These are phyloP conservation scores for Dicentrarchus labrax DNA, from an alignment of 2,113 vertebrate species.

Conservation along the genomic window DNA sequence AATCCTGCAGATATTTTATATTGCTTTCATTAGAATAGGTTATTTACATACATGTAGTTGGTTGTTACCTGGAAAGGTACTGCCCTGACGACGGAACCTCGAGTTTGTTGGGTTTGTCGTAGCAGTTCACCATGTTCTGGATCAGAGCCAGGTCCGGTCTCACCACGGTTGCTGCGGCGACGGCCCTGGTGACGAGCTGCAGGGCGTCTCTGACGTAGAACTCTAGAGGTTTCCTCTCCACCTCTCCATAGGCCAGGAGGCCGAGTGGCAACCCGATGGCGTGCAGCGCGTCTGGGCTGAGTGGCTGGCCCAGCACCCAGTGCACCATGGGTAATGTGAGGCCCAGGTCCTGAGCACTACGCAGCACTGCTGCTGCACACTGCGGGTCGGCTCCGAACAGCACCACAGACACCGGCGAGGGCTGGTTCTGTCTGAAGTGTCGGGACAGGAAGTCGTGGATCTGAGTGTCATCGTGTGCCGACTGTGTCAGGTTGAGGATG, in stretches of 20 bases:
- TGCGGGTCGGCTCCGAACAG: slow-evolving; percentile 86
- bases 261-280: slow-evolving; percentile 87
- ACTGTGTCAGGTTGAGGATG: slow-evolving; percentile 86
- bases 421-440: slow-evolving; percentile 70
- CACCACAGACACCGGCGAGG: slow-evolving; percentile 78
- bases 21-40: too few species aligned
- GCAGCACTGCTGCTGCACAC: slow-evolving; percentile 81
- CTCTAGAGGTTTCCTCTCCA: slow-evolving; percentile 86
- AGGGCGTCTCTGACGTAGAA: slow-evolving; percentile 86
- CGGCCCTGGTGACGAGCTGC: slow-evolving; percentile 84
- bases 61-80: slow-evolving; percentile 87
- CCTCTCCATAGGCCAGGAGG: slow-evolving; percentile 90
- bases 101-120: slow-evolving; percentile 62
- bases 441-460: slow-evolving; percentile 79
- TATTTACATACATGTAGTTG: background rate
- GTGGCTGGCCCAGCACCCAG: slow-evolving; percentile 90
- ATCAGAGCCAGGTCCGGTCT: slow-evolving; percentile 81
- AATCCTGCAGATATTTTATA: too few species aligned
- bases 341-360: slow-evolving; percentile 77
- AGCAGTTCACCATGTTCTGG: slow-evolving; percentile 85
- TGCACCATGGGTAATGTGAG: slow-evolving; percentile 82
- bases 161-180: slow-evolving; percentile 66
- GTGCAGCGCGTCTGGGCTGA: slow-evolving; percentile 84
- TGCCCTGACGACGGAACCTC: slow-evolving; percentile 79
- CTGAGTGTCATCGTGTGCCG: slow-evolving; percentile 57